Evolutionary conservation across 92 coral and sea anemone genomes (phyloP).

Genomic region (Parazoanthus swiftii): DNA sequence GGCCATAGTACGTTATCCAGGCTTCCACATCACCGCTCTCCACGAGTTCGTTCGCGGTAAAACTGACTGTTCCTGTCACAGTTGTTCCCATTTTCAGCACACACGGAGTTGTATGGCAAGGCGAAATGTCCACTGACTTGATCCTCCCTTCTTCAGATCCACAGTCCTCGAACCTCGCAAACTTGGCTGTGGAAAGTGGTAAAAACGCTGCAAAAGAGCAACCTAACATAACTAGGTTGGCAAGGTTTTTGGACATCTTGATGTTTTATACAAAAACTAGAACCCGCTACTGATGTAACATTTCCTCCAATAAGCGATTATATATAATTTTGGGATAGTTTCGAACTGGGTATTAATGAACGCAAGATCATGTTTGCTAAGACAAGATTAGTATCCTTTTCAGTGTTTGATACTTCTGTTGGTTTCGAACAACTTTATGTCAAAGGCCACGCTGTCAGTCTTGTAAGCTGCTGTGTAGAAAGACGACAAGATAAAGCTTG

Average conservation of each 20-base stretch:
- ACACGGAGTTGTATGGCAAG: background rate
- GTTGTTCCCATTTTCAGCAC: background rate
- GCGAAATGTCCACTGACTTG: background rate
- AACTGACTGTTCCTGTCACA: background rate
- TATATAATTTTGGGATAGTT: too few species aligned
- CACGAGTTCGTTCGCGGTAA: background rate
- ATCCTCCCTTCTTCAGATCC: background rate
- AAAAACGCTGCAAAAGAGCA: background rate
- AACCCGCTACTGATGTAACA: background rate
- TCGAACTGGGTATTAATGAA: too few species aligned
- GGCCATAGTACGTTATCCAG: background rate
- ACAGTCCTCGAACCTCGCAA: background rate
- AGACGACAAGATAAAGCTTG: too few species aligned
- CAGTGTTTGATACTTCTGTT: too few species aligned
- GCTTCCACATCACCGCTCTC: background rate
- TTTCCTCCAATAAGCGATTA: too few species aligned
- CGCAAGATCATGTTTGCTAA: too few species aligned
- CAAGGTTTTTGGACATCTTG: background rate
- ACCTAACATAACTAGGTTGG: background rate
- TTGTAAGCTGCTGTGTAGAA: too few species aligned
- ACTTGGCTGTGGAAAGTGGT: background rate
- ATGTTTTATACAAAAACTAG: background rate
- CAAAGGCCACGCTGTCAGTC: too few species aligned
- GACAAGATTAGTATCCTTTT: too few species aligned
- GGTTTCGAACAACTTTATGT: too few species aligned